These are phyloP conservation scores for Scomber scombrus DNA, from an alignment of 2,113 vertebrate genomes.

Conservation along the genomic window DNA sequence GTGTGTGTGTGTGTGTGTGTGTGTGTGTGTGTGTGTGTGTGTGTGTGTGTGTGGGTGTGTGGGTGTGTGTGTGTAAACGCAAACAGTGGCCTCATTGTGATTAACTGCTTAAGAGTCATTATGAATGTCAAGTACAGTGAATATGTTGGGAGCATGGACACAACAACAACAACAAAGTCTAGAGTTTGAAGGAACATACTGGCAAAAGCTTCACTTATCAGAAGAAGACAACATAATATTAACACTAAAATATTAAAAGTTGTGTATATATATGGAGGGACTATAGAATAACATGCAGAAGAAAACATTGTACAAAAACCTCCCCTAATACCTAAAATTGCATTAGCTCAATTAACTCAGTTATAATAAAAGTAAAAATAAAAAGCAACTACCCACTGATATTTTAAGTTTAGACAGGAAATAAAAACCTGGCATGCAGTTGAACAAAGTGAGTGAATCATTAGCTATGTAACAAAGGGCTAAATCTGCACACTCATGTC, in stretches of 20 bases:
- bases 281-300: background rate
- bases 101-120: background rate
- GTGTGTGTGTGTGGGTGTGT: too few relatives aligned
- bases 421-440: background rate
- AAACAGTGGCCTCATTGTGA: background rate
- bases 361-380: background rate
- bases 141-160: background rate
- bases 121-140: background rate
- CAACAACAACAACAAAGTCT: too few relatives aligned
- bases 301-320: too few relatives aligned
- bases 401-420: background rate
- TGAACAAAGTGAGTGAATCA: conserved; percentile 56
- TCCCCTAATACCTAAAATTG: background rate
- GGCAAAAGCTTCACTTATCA: too few relatives aligned
- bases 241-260: too few relatives aligned
- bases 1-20: background rate
- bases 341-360: background rate
- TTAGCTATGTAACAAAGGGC: conserved; percentile 45
- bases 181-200: too few relatives aligned
- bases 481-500: conserved; percentile 55
- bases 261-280: background rate
- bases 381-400: background rate
- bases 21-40: too few relatives aligned
- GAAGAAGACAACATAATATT: too few relatives aligned
- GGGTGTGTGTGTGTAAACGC: background rate